Conservation (phyloP, 2,113 vertebrate genomes). For the Serinus canaria region DNA sequence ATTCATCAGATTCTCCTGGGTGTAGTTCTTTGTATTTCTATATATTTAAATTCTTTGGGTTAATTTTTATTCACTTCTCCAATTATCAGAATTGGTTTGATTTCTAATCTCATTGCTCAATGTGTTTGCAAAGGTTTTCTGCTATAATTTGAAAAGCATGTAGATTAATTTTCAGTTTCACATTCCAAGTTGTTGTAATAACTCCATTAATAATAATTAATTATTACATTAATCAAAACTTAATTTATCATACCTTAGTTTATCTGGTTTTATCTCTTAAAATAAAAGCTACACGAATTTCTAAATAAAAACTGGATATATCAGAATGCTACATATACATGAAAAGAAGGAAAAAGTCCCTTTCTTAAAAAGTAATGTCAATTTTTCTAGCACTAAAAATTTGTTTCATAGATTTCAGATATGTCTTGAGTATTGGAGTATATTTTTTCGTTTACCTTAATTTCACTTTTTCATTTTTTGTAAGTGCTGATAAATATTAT, state of each 20-base stretch:
- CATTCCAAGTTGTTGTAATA: not conserved
- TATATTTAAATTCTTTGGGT: not conserved
- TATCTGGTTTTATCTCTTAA: not conserved
- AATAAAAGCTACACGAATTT: not conserved
- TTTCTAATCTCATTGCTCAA: not conserved
- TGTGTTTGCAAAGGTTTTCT: not conserved
- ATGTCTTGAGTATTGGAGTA: not conserved
- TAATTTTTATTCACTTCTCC: not conserved
- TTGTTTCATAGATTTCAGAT: not conserved
- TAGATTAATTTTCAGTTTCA: not conserved
- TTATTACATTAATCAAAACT: not conserved
- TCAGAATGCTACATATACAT: not conserved
- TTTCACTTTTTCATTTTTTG: not conserved
- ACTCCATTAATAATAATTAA: not conserved
- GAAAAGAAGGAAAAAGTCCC: not conserved
- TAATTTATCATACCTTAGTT: not conserved
- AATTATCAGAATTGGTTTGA: not conserved
- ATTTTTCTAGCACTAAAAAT: not conserved
- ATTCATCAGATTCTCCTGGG: not conserved
- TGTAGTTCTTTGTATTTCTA: not conserved
- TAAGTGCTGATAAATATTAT: not conserved
- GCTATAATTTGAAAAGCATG: not conserved
- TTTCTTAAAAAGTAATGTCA: not conserved
- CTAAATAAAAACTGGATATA: not conserved
- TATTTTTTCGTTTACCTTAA: not conserved